These are phyloP conservation scores for Heliconius congener DNA, from an alignment of 1,140 invertebrate genomes.

Conservation along the genomic window DNA sequence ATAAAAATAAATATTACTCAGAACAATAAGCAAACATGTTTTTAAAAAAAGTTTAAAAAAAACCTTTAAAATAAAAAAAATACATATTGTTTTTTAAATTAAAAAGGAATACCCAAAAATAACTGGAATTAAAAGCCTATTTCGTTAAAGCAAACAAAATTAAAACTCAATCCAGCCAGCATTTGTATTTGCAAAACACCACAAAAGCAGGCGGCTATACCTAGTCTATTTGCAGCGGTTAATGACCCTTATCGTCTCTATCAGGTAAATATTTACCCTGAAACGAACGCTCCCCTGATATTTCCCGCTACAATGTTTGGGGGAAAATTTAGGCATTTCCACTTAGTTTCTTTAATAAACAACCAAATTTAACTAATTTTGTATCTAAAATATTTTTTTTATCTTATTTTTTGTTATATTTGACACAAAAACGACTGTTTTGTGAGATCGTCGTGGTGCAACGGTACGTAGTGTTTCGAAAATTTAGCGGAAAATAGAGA, in stretches of 20 bases:
- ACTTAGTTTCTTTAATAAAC: neutral
- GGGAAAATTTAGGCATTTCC: neutral
- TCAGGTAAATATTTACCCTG: constrained; percentile 33
- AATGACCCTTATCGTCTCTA: constrained; percentile 38
- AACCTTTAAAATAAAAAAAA: too few relatives aligned
- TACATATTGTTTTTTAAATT: too few relatives aligned
- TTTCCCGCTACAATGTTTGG: constrained; percentile 14
- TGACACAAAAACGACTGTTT: neutral
- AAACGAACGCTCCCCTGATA: constrained; percentile 14
- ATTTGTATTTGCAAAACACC: constrained; percentile 1
- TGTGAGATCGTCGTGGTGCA: too few relatives aligned
- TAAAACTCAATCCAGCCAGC: neutral
- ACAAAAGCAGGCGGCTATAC: constrained; percentile 13
- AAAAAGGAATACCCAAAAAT: too few relatives aligned
- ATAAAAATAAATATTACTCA: too few relatives aligned
- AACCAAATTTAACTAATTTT: neutral
- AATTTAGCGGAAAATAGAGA: too few relatives aligned
- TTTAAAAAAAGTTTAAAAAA: too few relatives aligned
- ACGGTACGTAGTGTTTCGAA: too few relatives aligned
- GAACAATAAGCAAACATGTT: too few relatives aligned
- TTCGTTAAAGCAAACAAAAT: neutral
- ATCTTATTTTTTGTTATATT: neutral
- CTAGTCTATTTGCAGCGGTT: constrained; percentile 25
- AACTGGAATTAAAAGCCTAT: neutral
- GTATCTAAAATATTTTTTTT: neutral